Evolutionary conservation across 2,888 invertebrate species (phyloP), one percentile per base, ranked within the genome.

Genomic region (Shargacucullia verbasci): DNA sequence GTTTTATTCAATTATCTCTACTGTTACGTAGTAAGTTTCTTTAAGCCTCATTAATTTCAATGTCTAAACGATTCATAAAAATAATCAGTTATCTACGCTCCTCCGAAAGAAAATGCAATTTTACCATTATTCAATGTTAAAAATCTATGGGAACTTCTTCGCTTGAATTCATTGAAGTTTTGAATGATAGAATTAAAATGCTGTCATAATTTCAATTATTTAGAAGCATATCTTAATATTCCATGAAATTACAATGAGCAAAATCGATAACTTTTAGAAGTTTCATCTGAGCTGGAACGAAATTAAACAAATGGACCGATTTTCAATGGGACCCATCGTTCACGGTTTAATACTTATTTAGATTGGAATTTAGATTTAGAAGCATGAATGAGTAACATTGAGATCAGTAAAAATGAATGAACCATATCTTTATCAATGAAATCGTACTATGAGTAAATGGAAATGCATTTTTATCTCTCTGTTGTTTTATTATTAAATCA

Each of bases 161-260:
- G 44, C 11, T 49, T 34, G n/a, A 59, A 40, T 33, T 34, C 56
- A 57, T 52, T 58, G 40, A 59, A 54, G 34, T 33, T 39, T 38
- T 38, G 53, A 43, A 50, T 58, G 35, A 55, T 38, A 50, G 34
- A 20, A 34, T 49, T 35, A 57, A 53, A 57, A 43, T 31, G 9
- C 49, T 39, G 38, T 46, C 55, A 38, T 50, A 41, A 59, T 54
- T 55, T 41, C 15, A 11, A 37, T 59, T 45, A 27, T 40, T 34
- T 53, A 59, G 56, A 66, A 72, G 53, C 47, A 58, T 72, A 72
- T 64, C 34, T 37, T 58, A 59, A 74, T 49, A 75, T 70, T 64
- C 71, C 75, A 67, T 59, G 63, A 63, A 69, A 70, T 75, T 59
- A 74, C 61, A 57, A 62, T 70, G 75, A 63, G 67, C 59, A 61